Evolutionary conservation across 2,888 invertebrate species (phyloP).

Genomic region (Ernsta delagoae): DNA sequence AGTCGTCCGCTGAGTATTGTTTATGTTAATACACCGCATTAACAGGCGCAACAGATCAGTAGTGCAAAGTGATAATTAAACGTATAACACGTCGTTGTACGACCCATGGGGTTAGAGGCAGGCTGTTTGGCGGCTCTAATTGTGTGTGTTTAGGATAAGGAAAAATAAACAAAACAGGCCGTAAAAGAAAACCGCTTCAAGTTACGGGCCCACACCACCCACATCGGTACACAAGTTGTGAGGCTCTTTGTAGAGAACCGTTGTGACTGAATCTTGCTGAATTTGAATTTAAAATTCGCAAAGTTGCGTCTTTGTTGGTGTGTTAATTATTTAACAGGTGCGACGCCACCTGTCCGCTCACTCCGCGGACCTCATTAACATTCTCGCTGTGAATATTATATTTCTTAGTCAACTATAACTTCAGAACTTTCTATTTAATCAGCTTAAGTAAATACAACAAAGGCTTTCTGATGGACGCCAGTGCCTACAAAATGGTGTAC

Average conservation of each 20-base stretch:
- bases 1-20: no score
- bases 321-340: conserved; percentile 74
- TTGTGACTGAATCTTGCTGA: conserved; percentile 56
- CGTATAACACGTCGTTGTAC: conserved; percentile 27
- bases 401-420: conserved; percentile 37
- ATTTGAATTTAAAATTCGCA: conserved; percentile 78
- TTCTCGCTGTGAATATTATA: conserved; percentile 45
- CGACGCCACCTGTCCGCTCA: conserved; percentile 60
- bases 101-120: conserved; percentile 13
- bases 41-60: conserved; percentile 10
- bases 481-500: conserved; percentile 7
- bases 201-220: conserved; percentile 37
- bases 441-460: conserved; percentile 35
- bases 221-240: conserved; percentile 38
- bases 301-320: conserved; percentile 61
- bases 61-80: conserved; percentile 33
- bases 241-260: conserved; percentile 47
- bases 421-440: conserved; percentile 25
- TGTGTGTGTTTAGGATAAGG: conserved; percentile 50
- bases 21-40: conserved; percentile 3
- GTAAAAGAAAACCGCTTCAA: conserved; percentile 43
- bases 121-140: conserved; percentile 41
- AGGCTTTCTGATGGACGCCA: conserved; percentile 19
- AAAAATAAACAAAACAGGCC: conserved; percentile 45
- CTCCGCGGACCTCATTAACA: conserved; percentile 44